Evolutionary conservation across 2,888 invertebrate species (phyloP).

Genomic region (Pandemis corylana): DNA sequence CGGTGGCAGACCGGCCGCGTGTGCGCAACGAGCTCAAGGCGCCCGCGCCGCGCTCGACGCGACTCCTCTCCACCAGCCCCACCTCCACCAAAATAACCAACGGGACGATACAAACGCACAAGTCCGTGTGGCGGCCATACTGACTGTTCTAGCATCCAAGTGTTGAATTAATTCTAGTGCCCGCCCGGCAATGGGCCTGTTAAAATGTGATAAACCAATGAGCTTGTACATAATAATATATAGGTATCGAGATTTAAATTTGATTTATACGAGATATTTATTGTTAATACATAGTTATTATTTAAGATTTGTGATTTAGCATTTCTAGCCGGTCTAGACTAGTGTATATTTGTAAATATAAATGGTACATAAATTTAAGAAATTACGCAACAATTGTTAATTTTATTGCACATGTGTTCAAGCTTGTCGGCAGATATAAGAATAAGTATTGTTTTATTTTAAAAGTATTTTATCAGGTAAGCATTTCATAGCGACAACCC

Average conservation of each 20-base stretch:
- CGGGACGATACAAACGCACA: slow-evolving; percentile 83
- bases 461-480: slow-evolving; percentile 50
- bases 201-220: slow-evolving; percentile 83
- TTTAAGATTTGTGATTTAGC: slow-evolving; percentile 50
- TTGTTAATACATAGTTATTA: slow-evolving; percentile 60
- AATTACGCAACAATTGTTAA: slow-evolving; percentile 59
- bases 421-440: slow-evolving; percentile 63
- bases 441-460: slow-evolving; percentile 50
- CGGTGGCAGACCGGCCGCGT: slow-evolving; percentile 80
- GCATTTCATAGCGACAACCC: slow-evolving; percentile 45
- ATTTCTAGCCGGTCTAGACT: slow-evolving; percentile 56
- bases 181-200: slow-evolving; percentile 58
- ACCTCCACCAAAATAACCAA: slow-evolving; percentile 86
- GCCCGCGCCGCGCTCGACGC: slow-evolving; percentile 82
- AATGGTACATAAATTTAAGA: slow-evolving; percentile 28
- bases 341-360: slow-evolving; percentile 55
- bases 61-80: slow-evolving; percentile 75
- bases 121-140: slow-evolving; percentile 91
- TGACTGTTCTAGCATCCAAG: slow-evolving; percentile 69
- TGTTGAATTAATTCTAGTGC: slow-evolving; percentile 53
- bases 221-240: slow-evolving; percentile 83
- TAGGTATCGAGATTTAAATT: slow-evolving; percentile 64
- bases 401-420: slow-evolving; percentile 78
- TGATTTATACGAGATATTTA: slow-evolving; percentile 73
- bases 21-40: slow-evolving; percentile 85